These are phyloP conservation scores for Melieria picta DNA, from an alignment of 2,888 invertebrate species.

Conservation along the genomic window DNA sequence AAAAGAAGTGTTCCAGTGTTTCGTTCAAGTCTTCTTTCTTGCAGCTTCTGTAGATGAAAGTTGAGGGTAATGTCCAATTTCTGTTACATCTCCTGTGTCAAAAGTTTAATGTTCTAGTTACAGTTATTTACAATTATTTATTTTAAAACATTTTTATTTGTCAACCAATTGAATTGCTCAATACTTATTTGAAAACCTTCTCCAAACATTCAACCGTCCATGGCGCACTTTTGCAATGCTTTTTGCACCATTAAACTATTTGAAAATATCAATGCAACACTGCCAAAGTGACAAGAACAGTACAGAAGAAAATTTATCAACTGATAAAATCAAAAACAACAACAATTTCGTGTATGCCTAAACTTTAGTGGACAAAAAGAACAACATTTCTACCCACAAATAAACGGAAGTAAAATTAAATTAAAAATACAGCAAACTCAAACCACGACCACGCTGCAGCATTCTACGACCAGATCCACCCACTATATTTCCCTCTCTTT, in stretches of 20 bases:
- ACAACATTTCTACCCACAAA: neutral
- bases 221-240: neutral
- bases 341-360: no score
- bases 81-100: no score
- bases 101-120: no score
- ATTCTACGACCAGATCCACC: neutral
- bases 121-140: neutral
- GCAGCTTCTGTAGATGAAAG: no score
- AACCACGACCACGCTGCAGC: slow-evolving; percentile 1
- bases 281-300: neutral
- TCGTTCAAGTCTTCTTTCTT: no score
- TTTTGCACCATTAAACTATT: neutral
- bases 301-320: neutral
- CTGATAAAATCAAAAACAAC: no score
- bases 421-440: neutral
- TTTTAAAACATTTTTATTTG: neutral
- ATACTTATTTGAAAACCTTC: neutral
- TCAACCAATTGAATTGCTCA: neutral
- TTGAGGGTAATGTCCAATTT: no score
- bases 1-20: no score
- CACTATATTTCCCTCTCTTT: neutral
- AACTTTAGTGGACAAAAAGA: no score
- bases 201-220: neutral
- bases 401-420: neutral
- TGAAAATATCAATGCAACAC: neutral